Evolutionary conservation across 2,113 vertebrate genomes (phyloP), one percentile per base, ranked within the genome.

Genomic region (Ophiodon elongatus): DNA sequence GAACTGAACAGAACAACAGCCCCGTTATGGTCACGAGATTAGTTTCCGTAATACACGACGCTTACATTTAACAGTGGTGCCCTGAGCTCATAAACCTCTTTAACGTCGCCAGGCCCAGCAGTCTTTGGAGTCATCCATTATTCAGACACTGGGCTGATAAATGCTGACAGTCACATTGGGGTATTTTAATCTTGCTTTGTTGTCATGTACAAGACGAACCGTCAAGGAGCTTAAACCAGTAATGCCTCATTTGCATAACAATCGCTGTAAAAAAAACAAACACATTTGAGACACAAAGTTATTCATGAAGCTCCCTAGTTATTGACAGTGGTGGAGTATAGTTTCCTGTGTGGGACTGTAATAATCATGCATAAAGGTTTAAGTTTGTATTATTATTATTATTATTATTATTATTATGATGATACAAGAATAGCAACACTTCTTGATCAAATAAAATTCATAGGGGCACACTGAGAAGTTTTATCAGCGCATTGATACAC

Each of bases 191-290:
- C 45, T 25, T 0, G 9, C 6, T 33, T 72, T 66, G 11, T 9
- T 52, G n/a, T 39, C 72, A 14, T 27, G 33, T 45, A 11, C 45
- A 37, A 37, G 54, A 47, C 13, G 33, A 72, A 17, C 57, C 66
- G 59, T 29, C 63, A 31, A 39, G 8, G 1, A 76, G 52, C 1
- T 19, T 41, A 50, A 35, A 33, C 31, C 17, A 8, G 15, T 0
- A 27, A 65, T 31, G 60, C 23, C 9, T 4, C 4, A 52, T 84
- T 27, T 84, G 43, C 78, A 79, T 21, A 37, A 59, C 52, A 27
- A 10, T 62, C 9, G 15, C 11, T 10, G 19, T 9, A 45, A 66
- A 35, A 23, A 39, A 65, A 64, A 0, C n/a, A 4, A 33, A n/a
- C 47, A 50, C 47, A 19, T 10, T 35, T 6, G 7, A 47, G 45